These are phyloP conservation scores for Phalloptychus januarius DNA, from an alignment of 2,797 vertebrate genomes.

Conservation along the genomic window DNA sequence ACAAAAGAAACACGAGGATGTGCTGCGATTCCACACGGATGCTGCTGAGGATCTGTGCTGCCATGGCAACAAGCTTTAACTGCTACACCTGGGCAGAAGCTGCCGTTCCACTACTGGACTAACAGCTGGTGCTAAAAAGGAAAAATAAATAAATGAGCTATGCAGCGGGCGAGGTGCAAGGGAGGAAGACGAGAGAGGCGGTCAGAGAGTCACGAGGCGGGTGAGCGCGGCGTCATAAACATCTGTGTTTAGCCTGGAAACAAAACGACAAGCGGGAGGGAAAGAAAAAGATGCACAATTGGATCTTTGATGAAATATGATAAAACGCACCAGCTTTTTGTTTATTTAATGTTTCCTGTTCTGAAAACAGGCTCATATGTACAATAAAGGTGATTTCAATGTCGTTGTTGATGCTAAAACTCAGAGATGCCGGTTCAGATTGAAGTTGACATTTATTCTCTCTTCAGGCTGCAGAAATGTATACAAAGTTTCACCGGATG, in stretches of 20 bases:
- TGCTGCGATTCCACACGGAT: not conserved
- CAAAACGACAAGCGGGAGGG: not conserved
- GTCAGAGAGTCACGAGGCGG: not conserved
- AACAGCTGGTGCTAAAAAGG: not conserved
- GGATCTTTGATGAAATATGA: not conserved
- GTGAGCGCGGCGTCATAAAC: not conserved
- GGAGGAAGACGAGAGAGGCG: not conserved
- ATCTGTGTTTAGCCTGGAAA: not conserved
- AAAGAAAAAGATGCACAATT: not conserved
- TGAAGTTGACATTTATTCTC: not conserved
- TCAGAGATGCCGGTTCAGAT: not conserved
- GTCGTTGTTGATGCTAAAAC: not conserved
- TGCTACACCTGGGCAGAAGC: conserved; percentile 26
- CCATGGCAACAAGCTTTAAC: conserved; percentile 48
- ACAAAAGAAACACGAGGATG: not conserved
- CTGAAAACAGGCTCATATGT: not conserved
- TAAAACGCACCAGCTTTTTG: not conserved
- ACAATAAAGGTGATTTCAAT: not conserved
- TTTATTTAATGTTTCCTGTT: not conserved
- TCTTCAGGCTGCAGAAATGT: not conserved
- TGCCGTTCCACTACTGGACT: conserved; percentile 1
- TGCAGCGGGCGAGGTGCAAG: not conserved
- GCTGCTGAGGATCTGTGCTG: not conserved
- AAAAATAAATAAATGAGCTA: not conserved
- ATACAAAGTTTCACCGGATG: not conserved